A percentile compares a stretch with the other conserved stretches of the same genome.
phyloP scores from a whole-genome alignment of 2,797 vertebrate genomes.

The Pygocentrus nattereri region DNA sequence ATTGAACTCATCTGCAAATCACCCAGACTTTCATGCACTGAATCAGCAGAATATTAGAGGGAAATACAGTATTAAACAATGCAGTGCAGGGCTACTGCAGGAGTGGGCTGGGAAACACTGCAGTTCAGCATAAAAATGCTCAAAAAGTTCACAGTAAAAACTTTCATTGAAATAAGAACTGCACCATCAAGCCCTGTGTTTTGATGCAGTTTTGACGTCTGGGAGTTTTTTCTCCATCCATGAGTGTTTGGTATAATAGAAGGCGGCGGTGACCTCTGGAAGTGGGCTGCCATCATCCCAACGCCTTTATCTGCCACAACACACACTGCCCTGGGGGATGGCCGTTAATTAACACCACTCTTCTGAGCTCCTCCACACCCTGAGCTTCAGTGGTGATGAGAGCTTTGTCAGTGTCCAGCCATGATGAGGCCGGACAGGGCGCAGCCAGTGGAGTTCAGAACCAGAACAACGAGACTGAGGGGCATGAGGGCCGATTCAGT shows the following conservation, averaged over 20 bases:
- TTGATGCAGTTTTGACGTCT: background rate
- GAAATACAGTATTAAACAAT: background rate
- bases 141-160: background rate
- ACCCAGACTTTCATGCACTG: background rate
- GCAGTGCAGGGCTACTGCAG: background rate
- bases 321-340: slow-evolving; percentile 9
- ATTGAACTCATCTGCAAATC: background rate
- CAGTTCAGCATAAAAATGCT: slow-evolving; percentile 8
- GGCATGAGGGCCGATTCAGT: slow-evolving; percentile 34
- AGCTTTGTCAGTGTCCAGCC: slow-evolving; percentile 24
- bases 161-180: slow-evolving; percentile 1
- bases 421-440: slow-evolving; percentile 9
- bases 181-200: background rate
- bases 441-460: slow-evolving; percentile 27
- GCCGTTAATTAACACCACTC: slow-evolving; percentile 34
- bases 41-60: slow-evolving; percentile 11
- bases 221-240: background rate
- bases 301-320: slow-evolving; percentile 28
- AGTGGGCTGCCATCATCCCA: slow-evolving; percentile 22
- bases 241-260: background rate
- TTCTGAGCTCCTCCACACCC: slow-evolving; percentile 26
- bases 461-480: slow-evolving; percentile 29
- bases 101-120: slow-evolving; percentile 12
- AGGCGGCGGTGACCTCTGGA: background rate
- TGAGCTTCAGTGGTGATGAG: slow-evolving; percentile 12